These are phyloP conservation scores for Sussaba pulchella DNA, from an alignment of 2,888 invertebrate species.

Conservation along the genomic window DNA sequence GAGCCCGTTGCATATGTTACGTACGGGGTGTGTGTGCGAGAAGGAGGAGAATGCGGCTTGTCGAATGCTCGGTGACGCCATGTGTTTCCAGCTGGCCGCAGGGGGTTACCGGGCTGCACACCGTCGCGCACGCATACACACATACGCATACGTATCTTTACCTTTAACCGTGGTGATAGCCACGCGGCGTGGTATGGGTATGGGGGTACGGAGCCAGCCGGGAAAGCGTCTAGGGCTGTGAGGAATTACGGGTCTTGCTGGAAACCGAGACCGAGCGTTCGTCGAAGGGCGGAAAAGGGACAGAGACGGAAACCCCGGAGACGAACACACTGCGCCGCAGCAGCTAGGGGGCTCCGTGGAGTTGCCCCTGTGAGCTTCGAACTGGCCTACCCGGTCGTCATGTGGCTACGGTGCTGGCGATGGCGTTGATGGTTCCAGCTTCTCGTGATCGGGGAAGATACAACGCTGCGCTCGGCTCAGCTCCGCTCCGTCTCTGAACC, in stretches of 20 bases:
- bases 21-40: constrained; percentile 14
- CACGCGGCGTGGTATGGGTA: background rate
- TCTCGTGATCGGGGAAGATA: too few relatives aligned
- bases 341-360: background rate
- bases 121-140: background rate
- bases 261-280: constrained; percentile 51
- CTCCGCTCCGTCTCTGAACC: constrained; percentile 12
- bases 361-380: constrained; percentile 9
- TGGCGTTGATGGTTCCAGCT: constrained; percentile 14
- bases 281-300: constrained; percentile 58
- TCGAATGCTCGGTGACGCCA: constrained; percentile 76
- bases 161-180: background rate
- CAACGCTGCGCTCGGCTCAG: background rate
- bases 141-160: constrained; percentile 14
- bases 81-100: constrained; percentile 81
- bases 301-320: constrained; percentile 27
- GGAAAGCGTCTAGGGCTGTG: constrained; percentile 48
- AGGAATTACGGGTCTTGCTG: constrained; percentile 34
- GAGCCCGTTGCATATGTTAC: constrained; percentile 55
- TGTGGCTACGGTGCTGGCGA: constrained; percentile 11
- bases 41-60: constrained; percentile 42
- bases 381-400: background rate
- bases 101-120: constrained; percentile 51
- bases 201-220: constrained; percentile 19
- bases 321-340: background rate